Evolutionary conservation across 2,113 vertebrate genomes (phyloP), one percentile per base, ranked within the genome.

Genomic region (Sinocyclocheilus grahami): DNA sequence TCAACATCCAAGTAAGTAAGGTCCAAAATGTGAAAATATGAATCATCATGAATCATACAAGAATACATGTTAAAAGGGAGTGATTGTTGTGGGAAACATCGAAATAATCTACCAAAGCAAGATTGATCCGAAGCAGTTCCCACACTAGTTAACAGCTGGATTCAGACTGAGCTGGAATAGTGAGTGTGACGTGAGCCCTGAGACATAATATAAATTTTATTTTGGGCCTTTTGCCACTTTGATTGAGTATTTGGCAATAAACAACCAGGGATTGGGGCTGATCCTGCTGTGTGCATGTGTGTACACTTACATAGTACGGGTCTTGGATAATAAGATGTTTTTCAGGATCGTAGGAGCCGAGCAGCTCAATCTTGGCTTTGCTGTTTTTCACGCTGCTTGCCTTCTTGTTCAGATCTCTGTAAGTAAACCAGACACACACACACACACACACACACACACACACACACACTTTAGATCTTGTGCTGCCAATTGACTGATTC

Each of bases 381-480:
- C 84, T 88, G 88, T 95, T 93, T 90, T 96, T 95, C 91, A 97
- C 94, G 2, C 93, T 90, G 58, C 93, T 96, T 78, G 95, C 93
- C 92, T 95, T 98, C 88, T 92, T 95, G 85, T 96, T 97, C 92
- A 99, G 91, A 88, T 98, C 97, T 89, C 98, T 99, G 94, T 69
- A 92, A 88, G 94, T n/a, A n/a, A n/a, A n/a, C n/a, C n/a, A n/a
- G n/a, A n/a, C n/a, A n/a, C n/a, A n/a, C n/a, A n/a, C n/a, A n/a
- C n/a, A n/a, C n/a, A 55, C 48, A 78, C 76, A 37, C 37, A 37
- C 37, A 42, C 39, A 42, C 2, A 69, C 27, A 69, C 53, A 55
- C 16, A n/a, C n/a, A n/a, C 24, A 60, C 53, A 79, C 77, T 18
- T 69, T 4, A 82, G 62, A 67, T 48, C 22, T 5, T 82, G 60